Evolutionary conservation across 2,888 invertebrate species (phyloP).

Genomic region (Dascillus cervinus): DNA sequence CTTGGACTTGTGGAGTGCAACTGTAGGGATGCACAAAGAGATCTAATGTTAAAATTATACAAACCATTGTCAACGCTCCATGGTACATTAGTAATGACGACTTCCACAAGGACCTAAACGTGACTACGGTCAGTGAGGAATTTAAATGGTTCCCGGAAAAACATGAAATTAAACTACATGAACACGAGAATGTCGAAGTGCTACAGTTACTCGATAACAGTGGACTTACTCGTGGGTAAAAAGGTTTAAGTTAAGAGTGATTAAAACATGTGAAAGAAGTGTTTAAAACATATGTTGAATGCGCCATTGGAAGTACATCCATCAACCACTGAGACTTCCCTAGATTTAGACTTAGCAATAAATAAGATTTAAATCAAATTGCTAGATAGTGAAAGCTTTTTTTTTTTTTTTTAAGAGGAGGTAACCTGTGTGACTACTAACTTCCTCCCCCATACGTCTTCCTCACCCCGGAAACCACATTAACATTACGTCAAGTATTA

Average conservation of each 20-base stretch:
- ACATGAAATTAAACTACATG: constrained; percentile 4
- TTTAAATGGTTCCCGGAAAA: constrained; percentile 3
- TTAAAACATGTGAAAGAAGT: constrained; percentile 3
- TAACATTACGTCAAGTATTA: no score
- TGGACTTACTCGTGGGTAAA: constrained; percentile 1
- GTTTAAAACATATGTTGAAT: constrained; percentile 6
- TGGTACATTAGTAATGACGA: constrained; percentile 5
- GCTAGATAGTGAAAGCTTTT: constrained; percentile 6
- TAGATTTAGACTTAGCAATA: constrained; percentile 4
- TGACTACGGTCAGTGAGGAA: constrained; percentile 2
- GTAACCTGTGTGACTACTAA: no score
- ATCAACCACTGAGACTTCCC: constrained; percentile 3
- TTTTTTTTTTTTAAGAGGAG: no score
- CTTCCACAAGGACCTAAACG: constrained; percentile 4
- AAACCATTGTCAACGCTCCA: constrained; percentile 4
- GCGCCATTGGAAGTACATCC: constrained; percentile 5
- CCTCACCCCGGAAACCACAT: no score
- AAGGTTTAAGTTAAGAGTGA: constrained; percentile 1
- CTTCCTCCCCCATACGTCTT: no score
- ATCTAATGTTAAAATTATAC: constrained; percentile 2
- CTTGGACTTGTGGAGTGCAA: constrained; percentile 5
- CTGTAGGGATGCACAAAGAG: constrained; percentile 3
- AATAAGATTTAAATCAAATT: constrained; percentile 2
- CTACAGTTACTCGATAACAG: constrained; percentile 4
- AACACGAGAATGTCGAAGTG: constrained; percentile 4